Evolutionary conservation across 2,888 invertebrate species (phyloP).

Genomic region (Philereme vetulata): DNA sequence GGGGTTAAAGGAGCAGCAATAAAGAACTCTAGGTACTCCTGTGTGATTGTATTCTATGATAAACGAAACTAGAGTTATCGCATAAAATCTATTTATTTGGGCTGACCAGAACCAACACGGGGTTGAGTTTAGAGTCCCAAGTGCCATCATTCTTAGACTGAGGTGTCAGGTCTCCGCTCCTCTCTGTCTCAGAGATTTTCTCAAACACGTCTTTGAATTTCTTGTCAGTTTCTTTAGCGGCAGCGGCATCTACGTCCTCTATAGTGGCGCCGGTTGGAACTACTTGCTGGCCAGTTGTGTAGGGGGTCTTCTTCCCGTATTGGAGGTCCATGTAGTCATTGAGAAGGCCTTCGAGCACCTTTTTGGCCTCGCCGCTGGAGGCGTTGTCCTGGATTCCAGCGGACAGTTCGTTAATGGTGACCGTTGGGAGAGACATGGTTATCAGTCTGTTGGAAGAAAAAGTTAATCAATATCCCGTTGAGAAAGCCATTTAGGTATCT

Average conservation of each 20-base stretch:
- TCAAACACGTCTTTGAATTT: conserved; percentile 63
- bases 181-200: conserved; percentile 61
- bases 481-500: neutral
- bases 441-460: conserved; percentile 3
- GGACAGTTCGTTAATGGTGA: conserved; percentile 63
- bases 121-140: conserved; percentile 68
- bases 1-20: no score
- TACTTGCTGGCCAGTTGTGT: conserved; percentile 71
- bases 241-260: conserved; percentile 59
- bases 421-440: conserved; percentile 63
- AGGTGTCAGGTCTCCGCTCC: conserved; percentile 65
- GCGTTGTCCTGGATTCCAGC: conserved; percentile 58
- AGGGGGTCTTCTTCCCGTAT: conserved; percentile 68
- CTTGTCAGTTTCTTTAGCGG: conserved; percentile 51
- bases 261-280: conserved; percentile 59
- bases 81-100: conserved; percentile 40
- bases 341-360: conserved; percentile 66
- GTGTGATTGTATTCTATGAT: neutral
- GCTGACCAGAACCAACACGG: conserved; percentile 66
- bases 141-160: conserved; percentile 58
- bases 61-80: neutral
- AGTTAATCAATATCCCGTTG: neutral
- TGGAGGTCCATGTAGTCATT: conserved; percentile 75
- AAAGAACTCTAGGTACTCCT: neutral
- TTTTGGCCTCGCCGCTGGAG: conserved; percentile 54